Evolutionary conservation across 2,797 vertebrate species (phyloP).

Genomic region (Thripadectes ignobilis): DNA sequence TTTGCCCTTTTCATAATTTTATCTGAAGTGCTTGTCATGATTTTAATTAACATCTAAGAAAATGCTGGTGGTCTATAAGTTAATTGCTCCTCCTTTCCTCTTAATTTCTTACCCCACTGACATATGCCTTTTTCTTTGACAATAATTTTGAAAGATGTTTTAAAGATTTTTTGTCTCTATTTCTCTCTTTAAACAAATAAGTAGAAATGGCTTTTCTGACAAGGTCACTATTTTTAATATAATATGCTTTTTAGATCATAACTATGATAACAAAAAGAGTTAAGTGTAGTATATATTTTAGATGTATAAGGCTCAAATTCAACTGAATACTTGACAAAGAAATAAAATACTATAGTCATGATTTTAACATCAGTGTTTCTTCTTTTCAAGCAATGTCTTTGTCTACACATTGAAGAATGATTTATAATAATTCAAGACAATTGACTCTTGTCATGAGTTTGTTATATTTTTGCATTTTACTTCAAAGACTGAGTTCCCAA

Average conservation of each 20-base stretch:
- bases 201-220: neutral
- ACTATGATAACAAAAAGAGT: neutral
- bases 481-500: neutral
- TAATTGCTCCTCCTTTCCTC: neutral
- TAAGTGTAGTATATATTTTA: neutral
- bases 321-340: neutral
- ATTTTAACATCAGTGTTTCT: neutral
- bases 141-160: neutral
- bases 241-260: neutral
- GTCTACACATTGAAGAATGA: neutral
- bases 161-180: neutral
- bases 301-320: neutral
- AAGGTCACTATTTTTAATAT: neutral
- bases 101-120: neutral
- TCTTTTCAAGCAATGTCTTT: neutral
- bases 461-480: neutral
- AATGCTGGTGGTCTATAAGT: neutral
- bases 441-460: neutral
- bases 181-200: neutral
- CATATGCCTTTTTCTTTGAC: neutral
- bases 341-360: neutral
- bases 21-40: neutral
- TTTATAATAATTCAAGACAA: neutral
- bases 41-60: conserved; percentile 2
- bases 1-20: neutral